These are phyloP conservation scores for Dusona sp. DNA, from an alignment of 2,888 invertebrate species.

Conservation along the genomic window DNA sequence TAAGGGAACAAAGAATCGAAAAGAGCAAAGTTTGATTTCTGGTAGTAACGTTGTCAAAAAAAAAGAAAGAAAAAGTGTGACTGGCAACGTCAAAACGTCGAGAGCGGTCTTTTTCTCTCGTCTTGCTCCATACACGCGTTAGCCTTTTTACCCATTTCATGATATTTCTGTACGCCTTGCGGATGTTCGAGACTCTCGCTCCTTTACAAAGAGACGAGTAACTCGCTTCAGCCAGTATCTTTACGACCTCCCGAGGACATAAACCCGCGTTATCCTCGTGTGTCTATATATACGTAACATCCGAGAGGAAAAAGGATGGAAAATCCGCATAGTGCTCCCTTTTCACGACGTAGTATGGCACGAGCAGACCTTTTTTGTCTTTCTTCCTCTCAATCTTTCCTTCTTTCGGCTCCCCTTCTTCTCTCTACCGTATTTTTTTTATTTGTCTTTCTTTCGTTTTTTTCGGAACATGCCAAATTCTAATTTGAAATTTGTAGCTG, in stretches of 20 bases:
- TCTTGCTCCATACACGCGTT: not conserved
- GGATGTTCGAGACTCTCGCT: conserved; percentile 20
- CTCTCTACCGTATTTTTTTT: not conserved
- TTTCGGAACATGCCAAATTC: not conserved
- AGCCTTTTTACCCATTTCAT: not conserved
- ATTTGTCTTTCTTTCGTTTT: conserved; percentile 1
- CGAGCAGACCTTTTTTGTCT: conserved; percentile 31
- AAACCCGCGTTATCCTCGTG: conserved; percentile 79
- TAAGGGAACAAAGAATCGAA: not conserved
- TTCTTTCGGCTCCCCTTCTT: not conserved
- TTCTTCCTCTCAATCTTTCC: conserved; percentile 30
- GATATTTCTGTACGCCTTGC: conserved; percentile 25
- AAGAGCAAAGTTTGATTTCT: conserved; percentile 9
- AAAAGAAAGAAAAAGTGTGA: not conserved
- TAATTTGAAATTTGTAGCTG: not conserved
- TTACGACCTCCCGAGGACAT: conserved; percentile 79
- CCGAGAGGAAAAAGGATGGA: conserved; percentile 4
- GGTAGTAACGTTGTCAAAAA: conserved; percentile 7
- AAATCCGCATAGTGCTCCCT: not conserved
- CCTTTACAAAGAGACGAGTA: conserved; percentile 40
- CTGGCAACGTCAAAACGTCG: not conserved
- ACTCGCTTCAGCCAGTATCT: conserved; percentile 75
- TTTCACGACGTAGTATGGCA: conserved; percentile 5
- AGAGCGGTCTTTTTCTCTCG: conserved; percentile 15
- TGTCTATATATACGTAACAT: conserved; percentile 63